Evolutionary conservation across 2,797 vertebrate species (phyloP).

Genomic region (Esox lucius): DNA sequence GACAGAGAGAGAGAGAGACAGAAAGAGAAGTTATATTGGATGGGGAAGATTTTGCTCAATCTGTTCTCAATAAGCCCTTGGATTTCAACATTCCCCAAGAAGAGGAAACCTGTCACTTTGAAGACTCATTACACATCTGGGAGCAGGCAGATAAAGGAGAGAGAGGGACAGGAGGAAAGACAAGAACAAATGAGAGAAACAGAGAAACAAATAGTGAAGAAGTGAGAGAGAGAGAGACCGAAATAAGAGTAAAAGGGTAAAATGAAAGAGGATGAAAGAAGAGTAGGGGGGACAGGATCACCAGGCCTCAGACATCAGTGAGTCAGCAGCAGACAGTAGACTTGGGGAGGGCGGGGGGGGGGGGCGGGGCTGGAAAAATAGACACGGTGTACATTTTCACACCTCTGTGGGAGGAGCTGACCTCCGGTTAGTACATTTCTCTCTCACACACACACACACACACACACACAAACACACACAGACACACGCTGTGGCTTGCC

Average conservation of each 20-base stretch:
- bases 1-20: too few species aligned
- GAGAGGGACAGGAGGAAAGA: not conserved
- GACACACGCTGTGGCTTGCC: not conserved
- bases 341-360: constrained; percentile 1
- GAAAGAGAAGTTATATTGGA: too few species aligned
- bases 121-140: not conserved
- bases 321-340: constrained; percentile 23
- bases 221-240: not conserved
- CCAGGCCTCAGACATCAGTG: constrained; percentile 13
- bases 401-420: constrained; percentile 25
- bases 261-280: not conserved
- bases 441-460: constrained; percentile 15
- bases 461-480: not conserved
- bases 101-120: not conserved
- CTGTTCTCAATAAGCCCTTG: too few species aligned
- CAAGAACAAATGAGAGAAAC: not conserved
- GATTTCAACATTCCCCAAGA: too few species aligned
- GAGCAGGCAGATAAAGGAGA: not conserved
- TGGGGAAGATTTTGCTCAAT: too few species aligned
- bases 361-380: constrained; percentile 6
- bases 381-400: constrained; percentile 18
- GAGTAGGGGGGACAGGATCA: not conserved
- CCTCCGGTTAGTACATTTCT: constrained; percentile 14
- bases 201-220: not conserved
- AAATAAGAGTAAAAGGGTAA: not conserved